These are phyloP conservation scores for Dallia pectoralis DNA, from an alignment of 2,797 vertebrate species.

Conservation along the genomic window DNA sequence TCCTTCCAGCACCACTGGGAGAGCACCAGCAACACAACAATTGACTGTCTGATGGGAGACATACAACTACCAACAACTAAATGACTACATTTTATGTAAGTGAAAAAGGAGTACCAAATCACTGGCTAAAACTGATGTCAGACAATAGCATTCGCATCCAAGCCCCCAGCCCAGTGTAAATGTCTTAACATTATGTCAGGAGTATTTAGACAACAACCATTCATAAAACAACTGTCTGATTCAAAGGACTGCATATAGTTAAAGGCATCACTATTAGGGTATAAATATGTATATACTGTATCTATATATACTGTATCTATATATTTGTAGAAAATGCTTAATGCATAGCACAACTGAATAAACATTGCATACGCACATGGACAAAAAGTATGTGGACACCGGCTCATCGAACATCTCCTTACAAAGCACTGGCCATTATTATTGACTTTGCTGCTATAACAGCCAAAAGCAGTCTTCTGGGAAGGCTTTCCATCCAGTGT, in stretches of 20 bases:
- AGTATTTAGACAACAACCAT: neutral
- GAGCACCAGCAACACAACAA: slow-evolving; percentile 4
- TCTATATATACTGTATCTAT: too few species aligned
- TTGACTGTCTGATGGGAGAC: slow-evolving; percentile 13
- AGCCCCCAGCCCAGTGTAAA: neutral
- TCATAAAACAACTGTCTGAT: neutral
- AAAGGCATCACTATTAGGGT: neutral
- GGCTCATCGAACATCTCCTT: too few species aligned
- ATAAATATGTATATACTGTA: too few species aligned
- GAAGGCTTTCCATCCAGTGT: too few species aligned
- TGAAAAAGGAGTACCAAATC: slow-evolving; percentile 17
- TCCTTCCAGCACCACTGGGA: slow-evolving; percentile 1
- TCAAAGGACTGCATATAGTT: neutral
- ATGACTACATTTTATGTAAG: slow-evolving; percentile 3
- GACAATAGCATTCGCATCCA: neutral
- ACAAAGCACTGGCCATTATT: too few species aligned
- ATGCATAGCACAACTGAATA: too few species aligned
- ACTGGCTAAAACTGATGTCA: slow-evolving; percentile 1
- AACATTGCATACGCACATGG: too few species aligned
- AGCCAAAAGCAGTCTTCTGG: too few species aligned
- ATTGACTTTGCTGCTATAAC: too few species aligned
- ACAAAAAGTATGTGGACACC: too few species aligned
- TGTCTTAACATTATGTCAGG: neutral
- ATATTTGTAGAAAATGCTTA: too few species aligned
- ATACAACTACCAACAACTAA: slow-evolving; percentile 10